Evolutionary conservation across 2,113 vertebrate genomes (phyloP).

Genomic region (Silurus glanis): DNA sequence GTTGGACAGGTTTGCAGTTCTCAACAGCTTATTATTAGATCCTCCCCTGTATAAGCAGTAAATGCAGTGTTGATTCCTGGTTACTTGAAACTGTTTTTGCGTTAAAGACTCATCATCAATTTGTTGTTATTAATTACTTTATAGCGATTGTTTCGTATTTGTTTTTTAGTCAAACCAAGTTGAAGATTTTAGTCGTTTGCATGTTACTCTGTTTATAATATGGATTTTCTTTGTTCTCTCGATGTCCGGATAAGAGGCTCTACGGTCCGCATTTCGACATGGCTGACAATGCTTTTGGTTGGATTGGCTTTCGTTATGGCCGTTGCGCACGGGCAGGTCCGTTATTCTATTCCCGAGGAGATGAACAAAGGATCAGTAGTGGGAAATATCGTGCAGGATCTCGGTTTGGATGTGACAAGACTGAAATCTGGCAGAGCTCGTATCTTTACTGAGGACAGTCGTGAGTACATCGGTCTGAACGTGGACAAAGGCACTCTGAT

Average conservation of each 20-base stretch:
- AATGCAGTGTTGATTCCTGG: background rate
- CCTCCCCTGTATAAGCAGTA: slow-evolving; percentile 11
- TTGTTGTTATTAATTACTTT: too few relatives aligned
- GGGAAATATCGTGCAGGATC: slow-evolving; percentile 40
- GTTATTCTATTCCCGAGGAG: slow-evolving; percentile 64
- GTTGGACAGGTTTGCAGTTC: slow-evolving; percentile 72
- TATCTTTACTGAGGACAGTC: slow-evolving; percentile 70
- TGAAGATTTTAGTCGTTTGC: background rate
- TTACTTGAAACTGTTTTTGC: too few relatives aligned
- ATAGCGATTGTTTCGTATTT: too few relatives aligned
- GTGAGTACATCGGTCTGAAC: slow-evolving; percentile 69
- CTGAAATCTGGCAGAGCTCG: slow-evolving; percentile 71
- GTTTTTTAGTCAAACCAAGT: too few relatives aligned
- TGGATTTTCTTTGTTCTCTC: background rate
- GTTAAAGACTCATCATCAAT: background rate
- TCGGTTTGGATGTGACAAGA: slow-evolving; percentile 63
- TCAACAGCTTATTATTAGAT: background rate
- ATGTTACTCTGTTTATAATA: background rate
- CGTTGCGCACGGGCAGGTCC: slow-evolving; percentile 50
- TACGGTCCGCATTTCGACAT: background rate
- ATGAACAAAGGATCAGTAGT: slow-evolving; percentile 49
- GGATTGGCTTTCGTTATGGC: background rate
- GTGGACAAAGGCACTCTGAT: slow-evolving; percentile 46
- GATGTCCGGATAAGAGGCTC: background rate
- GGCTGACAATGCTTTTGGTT: slow-evolving; percentile 7